Conservation (phyloP, 1,140 invertebrate genomes). For the Venturia canescens region DNA sequence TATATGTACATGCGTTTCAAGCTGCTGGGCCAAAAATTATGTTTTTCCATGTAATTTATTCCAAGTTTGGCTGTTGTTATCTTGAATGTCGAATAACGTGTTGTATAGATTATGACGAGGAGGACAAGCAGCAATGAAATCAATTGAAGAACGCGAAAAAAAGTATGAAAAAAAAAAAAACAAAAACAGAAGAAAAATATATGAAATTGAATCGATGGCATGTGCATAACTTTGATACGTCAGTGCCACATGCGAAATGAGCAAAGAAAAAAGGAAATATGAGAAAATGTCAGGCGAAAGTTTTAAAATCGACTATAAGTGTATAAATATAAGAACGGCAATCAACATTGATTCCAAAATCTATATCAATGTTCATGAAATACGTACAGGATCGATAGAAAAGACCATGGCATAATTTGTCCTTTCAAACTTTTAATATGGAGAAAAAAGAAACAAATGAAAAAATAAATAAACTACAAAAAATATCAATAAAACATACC, state of each 20-base stretch:
- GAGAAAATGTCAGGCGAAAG: conserved; percentile 8
- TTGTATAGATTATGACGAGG: conserved; percentile 51
- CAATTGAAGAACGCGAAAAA: neutral
- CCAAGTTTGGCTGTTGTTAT: conserved; percentile 58
- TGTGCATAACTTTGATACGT: neutral
- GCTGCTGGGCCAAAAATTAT: conserved; percentile 58
- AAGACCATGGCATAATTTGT: conserved; percentile 50
- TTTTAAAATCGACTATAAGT: conserved; percentile 46
- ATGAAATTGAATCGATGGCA: neutral
- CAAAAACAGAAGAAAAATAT: conserved; percentile 15
- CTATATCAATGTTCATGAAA: conserved; percentile 46
- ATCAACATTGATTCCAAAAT: conserved; percentile 47
- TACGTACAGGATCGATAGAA: conserved; percentile 30
- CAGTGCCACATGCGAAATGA: no score
- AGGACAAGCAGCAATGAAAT: conserved; percentile 8
- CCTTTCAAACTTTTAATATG: conserved; percentile 52
- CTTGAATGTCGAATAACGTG: conserved; percentile 56
- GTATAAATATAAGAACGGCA: conserved; percentile 47
- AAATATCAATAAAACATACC: no score
- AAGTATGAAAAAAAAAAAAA: neutral
- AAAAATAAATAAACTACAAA: neutral
- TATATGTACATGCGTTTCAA: conserved; percentile 54
- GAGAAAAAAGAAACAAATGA: conserved; percentile 37
- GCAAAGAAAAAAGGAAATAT: conserved; percentile 1
- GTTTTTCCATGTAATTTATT: conserved; percentile 59